Percentiles rank a stretch among this genome's conserved stretches.
phyloP scores from a whole-genome alignment of 2,888 invertebrate species.

The Cryptosula pallasiana region DNA sequence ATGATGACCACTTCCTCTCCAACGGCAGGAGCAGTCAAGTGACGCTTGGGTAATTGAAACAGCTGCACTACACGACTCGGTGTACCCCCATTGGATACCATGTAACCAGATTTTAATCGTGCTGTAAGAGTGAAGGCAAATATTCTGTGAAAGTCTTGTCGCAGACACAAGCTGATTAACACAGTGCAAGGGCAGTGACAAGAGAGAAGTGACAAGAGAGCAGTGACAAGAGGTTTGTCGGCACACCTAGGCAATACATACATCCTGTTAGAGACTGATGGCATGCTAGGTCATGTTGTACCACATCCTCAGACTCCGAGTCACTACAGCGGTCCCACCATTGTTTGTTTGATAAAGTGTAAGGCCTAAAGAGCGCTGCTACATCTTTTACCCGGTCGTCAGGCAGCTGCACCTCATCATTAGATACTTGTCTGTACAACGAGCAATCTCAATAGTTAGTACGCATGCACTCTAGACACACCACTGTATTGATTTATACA shows the following conservation, averaged over 20 bases:
- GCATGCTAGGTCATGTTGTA: constrained; percentile 8
- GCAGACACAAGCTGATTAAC: not conserved
- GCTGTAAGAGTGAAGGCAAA: constrained; percentile 1
- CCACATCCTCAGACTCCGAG: not conserved
- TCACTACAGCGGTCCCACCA: not conserved
- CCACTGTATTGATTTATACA: no score
- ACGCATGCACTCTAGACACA: no score
- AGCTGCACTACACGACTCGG: not conserved
- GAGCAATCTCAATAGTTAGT: no score
- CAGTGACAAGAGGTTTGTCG: no score
- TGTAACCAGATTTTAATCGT: not conserved
- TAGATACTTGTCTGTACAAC: not conserved
- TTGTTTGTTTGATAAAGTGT: not conserved
- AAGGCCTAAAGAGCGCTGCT: not conserved
- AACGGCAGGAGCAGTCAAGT: not conserved
- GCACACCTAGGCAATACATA: no score
- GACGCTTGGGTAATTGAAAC: not conserved
- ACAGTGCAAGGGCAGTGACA: not conserved
- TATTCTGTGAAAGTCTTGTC: not conserved
- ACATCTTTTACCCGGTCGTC: not conserved
- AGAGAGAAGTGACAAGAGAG: no score
- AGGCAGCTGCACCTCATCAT: not conserved
- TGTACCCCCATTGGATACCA: not conserved
- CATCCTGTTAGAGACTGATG: not conserved
- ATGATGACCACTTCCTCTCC: constrained; percentile 8